These are phyloP conservation scores for Penaeus chinensis DNA, from an alignment of 1,140 invertebrate genomes.

Conservation along the genomic window DNA sequence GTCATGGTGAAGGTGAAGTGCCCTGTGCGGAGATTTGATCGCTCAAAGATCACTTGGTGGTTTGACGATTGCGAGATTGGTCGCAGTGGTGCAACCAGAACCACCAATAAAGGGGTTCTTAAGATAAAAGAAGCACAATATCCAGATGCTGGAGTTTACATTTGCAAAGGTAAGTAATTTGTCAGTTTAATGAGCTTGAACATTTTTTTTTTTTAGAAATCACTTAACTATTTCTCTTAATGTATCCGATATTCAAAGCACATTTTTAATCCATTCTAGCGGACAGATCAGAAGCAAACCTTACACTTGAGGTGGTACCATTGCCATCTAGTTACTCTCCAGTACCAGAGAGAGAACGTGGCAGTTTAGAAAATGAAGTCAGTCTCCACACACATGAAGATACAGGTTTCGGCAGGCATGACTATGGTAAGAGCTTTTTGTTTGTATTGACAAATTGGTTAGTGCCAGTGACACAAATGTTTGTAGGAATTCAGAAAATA, in stretches of 20 bases:
- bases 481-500: no score
- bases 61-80: slow-evolving; percentile 68
- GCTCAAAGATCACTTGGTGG: slow-evolving; percentile 62
- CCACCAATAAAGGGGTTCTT: slow-evolving; percentile 87
- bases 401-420: not conserved
- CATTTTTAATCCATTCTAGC: slow-evolving; percentile 69
- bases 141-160: slow-evolving; percentile 83
- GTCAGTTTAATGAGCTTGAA: not conserved
- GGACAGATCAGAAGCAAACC: slow-evolving; percentile 79
- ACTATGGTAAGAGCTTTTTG: slow-evolving; percentile 5
- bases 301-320: slow-evolving; percentile 79
- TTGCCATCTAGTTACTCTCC: slow-evolving; percentile 81
- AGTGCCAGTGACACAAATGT: no score
- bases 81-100: slow-evolving; percentile 82
- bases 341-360: slow-evolving; percentile 63
- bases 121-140: slow-evolving; percentile 82
- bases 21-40: slow-evolving; percentile 83
- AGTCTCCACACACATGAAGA: slow-evolving; percentile 28
- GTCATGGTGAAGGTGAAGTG: slow-evolving; percentile 91
- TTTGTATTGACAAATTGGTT: not conserved
- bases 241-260: slow-evolving; percentile 11
- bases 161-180: slow-evolving; percentile 76
- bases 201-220: not conserved
- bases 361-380: slow-evolving; percentile 34
- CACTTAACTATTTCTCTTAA: not conserved